Evolutionary conservation across 2,113 vertebrate species (phyloP), one percentile per base, ranked within the genome.

Genomic region (Gambusia holbrooki): DNA sequence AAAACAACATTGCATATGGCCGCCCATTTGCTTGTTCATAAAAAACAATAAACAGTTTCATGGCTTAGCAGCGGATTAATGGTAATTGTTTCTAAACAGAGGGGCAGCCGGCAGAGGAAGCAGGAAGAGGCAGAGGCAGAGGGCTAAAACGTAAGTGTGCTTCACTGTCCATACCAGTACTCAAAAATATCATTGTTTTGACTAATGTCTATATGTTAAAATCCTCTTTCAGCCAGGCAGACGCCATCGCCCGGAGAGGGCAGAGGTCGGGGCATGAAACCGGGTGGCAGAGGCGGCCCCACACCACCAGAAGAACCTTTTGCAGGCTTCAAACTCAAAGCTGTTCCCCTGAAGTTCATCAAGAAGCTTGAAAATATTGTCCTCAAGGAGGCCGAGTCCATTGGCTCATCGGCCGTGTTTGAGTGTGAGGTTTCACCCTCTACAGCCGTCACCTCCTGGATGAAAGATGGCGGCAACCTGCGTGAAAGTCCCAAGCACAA

Each of bases 341-440:
- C 98, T 27, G 98, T 99, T 28, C 97, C 97, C 1, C 89, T 99
- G 76, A 99, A 99, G 87, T 99, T 99, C 88, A 96, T 98, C 62
- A 99, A 97, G 89, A 97, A 97, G 87, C 94, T 99, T n/a, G 92
- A 97, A 93, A 95, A 99, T 86, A 97, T 99, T 0, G 95, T 98
- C 32, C 32, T 99, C 83, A 90, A 93, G 78, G 98, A 99, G 89
- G 96, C 97, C 0, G 98, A 99, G 88, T 99, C 97, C 3, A 94
- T 99, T 61, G 98, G 98, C 19, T 96, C 97, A 1, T 93, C 97
- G 17, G 98, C 98, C 42, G 94, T 97, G 71, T 99, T 99, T 88
- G 98, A 99, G 81, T 99, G 98, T 69, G 95, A 98, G 81, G 94
- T 99, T 66, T 99, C 98, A 10, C 98, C 98, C 0, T 99, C 98